A percentile compares a stretch with the other conserved stretches of the same genome.
Evolutionary conservation across 2,888 invertebrate species (phyloP).

Genomic region (Scelioninae gen. 1): DNA sequence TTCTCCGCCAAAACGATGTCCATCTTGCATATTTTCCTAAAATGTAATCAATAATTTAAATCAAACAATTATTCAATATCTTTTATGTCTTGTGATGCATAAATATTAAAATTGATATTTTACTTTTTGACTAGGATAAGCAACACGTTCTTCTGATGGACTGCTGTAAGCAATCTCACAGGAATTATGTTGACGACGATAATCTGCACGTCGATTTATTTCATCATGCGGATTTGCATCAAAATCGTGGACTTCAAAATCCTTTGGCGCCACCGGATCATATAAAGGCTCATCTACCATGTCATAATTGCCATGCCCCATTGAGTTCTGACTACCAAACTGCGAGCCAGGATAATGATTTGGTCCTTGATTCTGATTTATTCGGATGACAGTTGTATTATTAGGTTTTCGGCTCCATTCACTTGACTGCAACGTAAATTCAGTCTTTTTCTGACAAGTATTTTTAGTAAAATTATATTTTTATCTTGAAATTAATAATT

Average conservation of each 20-base stretch:
- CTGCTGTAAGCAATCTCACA: constrained; percentile 77
- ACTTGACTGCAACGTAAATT: constrained; percentile 76
- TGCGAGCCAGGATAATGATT: constrained; percentile 72
- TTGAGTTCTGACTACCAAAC: constrained; percentile 43
- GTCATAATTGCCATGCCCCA: constrained; percentile 73
- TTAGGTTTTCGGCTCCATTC: constrained; percentile 83
- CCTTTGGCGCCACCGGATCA: constrained; percentile 82
- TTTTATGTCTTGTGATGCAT: too few species aligned
- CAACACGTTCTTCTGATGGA: constrained; percentile 74
- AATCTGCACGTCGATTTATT: constrained; percentile 79
- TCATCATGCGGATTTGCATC: constrained; percentile 82
- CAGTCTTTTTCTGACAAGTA: too few species aligned
- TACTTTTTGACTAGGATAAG: constrained; percentile 77
- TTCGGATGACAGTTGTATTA: constrained; percentile 83
- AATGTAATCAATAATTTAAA: too few species aligned
- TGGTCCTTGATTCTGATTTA: constrained; percentile 80
- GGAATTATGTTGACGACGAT: constrained; percentile 76
- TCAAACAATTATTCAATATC: too few species aligned
- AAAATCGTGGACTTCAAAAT: constrained; percentile 83
- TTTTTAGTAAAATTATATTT: too few species aligned
- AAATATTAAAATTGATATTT: too few species aligned
- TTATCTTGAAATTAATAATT: too few species aligned
- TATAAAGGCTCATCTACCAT: constrained; percentile 81
- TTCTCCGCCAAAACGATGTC: constrained; percentile 73
- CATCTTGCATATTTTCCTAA: constrained; percentile 72